phyloP scores from a whole-genome alignment of 2,888 invertebrate genomes.

The Cordilura impudica region DNA sequence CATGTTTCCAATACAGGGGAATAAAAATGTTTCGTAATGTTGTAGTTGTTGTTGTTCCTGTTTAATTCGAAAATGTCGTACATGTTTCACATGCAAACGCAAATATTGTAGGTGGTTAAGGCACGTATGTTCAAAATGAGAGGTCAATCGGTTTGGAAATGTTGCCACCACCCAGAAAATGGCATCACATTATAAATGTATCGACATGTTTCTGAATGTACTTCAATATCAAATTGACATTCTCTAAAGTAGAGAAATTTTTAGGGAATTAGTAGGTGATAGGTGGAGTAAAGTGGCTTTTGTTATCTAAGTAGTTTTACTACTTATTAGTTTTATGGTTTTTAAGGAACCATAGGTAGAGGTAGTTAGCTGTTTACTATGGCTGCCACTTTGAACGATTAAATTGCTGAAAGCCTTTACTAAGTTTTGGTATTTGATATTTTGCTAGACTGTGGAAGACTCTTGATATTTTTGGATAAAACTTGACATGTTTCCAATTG shows the following conservation, averaged over 20 bases:
- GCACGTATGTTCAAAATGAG: constrained; percentile 28
- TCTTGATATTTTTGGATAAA: constrained; percentile 24
- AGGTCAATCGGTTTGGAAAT: constrained; percentile 42
- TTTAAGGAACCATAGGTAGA: background rate
- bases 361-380: background rate
- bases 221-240: constrained; percentile 50
- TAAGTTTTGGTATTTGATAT: constrained; percentile 1
- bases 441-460: background rate
- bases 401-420: constrained; percentile 54
- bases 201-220: constrained; percentile 50
- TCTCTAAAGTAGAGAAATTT: constrained; percentile 16
- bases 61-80: constrained; percentile 25
- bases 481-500: constrained; percentile 59
- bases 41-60: constrained; percentile 7
- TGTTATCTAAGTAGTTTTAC: constrained; percentile 56
- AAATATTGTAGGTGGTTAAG: constrained; percentile 60
- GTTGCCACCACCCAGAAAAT: constrained; percentile 37
- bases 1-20: constrained; percentile 62
- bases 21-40: constrained; percentile 3
- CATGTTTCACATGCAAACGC: constrained; percentile 45
- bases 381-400: constrained; percentile 37
- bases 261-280: background rate
- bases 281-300: background rate
- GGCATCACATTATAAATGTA: constrained; percentile 52
- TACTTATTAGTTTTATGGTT: constrained; percentile 56